Evolutionary conservation across 2,113 vertebrate genomes (phyloP).

Genomic region (Nyctereutes procyonoides): DNA sequence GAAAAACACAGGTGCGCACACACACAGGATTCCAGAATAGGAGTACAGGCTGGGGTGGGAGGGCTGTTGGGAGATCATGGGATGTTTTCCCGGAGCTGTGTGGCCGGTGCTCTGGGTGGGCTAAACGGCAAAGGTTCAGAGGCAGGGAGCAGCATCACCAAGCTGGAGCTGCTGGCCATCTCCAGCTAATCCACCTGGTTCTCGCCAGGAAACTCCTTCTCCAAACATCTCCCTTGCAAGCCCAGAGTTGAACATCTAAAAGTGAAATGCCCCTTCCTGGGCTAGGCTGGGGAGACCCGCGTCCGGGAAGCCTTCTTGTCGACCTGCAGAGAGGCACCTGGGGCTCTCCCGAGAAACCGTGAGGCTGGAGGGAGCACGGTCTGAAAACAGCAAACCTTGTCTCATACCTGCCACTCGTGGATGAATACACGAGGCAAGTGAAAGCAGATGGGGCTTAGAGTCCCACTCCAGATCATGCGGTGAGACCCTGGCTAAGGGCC

Average conservation of each 20-base stretch:
- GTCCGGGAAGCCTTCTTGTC: not conserved
- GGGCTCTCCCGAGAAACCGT: not conserved
- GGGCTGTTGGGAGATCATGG: not conserved
- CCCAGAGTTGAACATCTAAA: not conserved
- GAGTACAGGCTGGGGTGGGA: not conserved
- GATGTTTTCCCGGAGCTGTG: not conserved
- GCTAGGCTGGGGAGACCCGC: too few relatives aligned
- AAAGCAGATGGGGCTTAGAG: not conserved
- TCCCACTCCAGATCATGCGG: not conserved
- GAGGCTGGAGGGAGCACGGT: not conserved
- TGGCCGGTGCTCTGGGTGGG: too few relatives aligned
- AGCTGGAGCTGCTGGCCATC: not conserved
- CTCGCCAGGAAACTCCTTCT: not conserved
- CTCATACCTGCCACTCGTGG: not conserved
- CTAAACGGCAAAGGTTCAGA: not conserved
- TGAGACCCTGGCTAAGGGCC: not conserved
- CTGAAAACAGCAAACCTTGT: not conserved
- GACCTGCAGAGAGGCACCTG: not conserved
- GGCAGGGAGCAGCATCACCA: not conserved
- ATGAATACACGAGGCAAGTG: not conserved
- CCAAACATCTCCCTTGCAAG: rapidly evolving
- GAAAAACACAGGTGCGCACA: not conserved
- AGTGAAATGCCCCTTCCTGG: not conserved
- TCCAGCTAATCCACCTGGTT: not conserved
- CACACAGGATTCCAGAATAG: not conserved